These are phyloP conservation scores for Xyliphius kryptos DNA, from an alignment of 2,113 vertebrate genomes.

Conservation along the genomic window DNA sequence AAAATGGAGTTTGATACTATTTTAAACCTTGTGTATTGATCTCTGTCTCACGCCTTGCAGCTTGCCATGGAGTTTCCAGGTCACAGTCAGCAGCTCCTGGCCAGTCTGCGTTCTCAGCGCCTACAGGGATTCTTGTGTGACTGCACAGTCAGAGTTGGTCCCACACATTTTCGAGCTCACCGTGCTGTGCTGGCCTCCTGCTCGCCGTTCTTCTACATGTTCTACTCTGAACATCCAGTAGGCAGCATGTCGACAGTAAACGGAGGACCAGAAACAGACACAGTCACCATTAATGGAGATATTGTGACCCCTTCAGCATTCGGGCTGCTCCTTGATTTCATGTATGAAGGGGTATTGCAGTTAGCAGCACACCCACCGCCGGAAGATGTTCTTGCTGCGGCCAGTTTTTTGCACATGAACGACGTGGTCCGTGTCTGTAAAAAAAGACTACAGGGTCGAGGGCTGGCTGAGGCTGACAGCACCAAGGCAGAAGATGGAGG, in stretches of 20 bases:
- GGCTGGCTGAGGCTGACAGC: conserved; percentile 83
- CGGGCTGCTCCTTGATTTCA: conserved; percentile 82
- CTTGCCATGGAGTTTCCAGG: conserved; percentile 83
- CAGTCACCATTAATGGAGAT: conserved; percentile 80
- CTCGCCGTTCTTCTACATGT: conserved; percentile 92
- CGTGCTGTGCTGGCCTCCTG: conserved; percentile 85
- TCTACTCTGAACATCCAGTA: conserved; percentile 76
- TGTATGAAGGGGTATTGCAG: conserved; percentile 84
- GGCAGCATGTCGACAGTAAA: conserved; percentile 49
- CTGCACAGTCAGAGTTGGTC: conserved; percentile 82
- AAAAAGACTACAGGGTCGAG: conserved; percentile 75
- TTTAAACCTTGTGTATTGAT: no score
- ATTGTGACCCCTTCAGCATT: conserved; percentile 88
- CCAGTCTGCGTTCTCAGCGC: conserved; percentile 78
- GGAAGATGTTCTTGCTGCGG: conserved; percentile 87
- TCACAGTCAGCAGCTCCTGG: conserved; percentile 83
- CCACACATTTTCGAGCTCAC: conserved; percentile 78
- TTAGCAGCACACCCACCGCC: conserved; percentile 72
- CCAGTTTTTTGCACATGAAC: conserved; percentile 94
- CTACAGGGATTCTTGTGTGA: conserved; percentile 90
- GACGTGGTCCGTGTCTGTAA: conserved; percentile 92
- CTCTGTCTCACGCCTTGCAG: neutral
- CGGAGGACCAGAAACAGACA: conserved; percentile 47
- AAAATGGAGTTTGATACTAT: no score
- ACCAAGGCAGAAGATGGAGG: conserved; percentile 78